Base-by-base conservation (phyloP, 2,797 vertebrate species). In the Margarornis squamiger region DNA sequence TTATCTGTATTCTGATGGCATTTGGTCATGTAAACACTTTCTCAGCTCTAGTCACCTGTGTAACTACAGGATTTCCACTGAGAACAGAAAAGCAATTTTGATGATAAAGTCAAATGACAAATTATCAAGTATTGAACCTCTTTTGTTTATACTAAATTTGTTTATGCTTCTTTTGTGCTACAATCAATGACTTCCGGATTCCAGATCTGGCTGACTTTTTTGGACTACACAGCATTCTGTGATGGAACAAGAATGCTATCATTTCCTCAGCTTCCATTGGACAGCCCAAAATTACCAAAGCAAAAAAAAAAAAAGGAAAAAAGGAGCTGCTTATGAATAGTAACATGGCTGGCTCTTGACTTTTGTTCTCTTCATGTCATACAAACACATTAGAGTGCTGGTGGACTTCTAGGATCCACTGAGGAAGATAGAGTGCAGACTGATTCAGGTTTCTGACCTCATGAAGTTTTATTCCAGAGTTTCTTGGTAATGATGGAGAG, bases 401-500 rank as follows among this genome's bases (percentile, higher is more conserved):
- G 5, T 65, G 18, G 12, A 24, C 32, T 61, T 46, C 58, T 59
- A 83, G 27, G 27, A 74, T 51, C 19, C 23, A 61, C 0, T 71
- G 27, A 72, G 43, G 6, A 85, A 82, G 12, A 18, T 52, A 73
- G 55, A 80, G 34, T 38, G 22, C 36, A 75, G 13, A 34, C 19
- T 19, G 16, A 58, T 26, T 90, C 23, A 43, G 22, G 12, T 82
- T 92, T 79, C 54, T 78, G 55, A 62, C 22, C 12, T 48, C 15
- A 32, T 29, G 11, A 30, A 82, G 72, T 72, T 65, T 85, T 75
- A 39, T 80, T 16, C 13, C 17, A 61, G 18, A 41, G 2, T 67
- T 41, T 70, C 62, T 38, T 55, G 13, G 43, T 48, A 75, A 5
- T 0, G 0, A 14, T 16, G 24, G 16, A 66, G 51, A 70, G 41